Conservation (phyloP, 2,888 invertebrate genomes). For the Amblyjoppa proteus region DNA sequence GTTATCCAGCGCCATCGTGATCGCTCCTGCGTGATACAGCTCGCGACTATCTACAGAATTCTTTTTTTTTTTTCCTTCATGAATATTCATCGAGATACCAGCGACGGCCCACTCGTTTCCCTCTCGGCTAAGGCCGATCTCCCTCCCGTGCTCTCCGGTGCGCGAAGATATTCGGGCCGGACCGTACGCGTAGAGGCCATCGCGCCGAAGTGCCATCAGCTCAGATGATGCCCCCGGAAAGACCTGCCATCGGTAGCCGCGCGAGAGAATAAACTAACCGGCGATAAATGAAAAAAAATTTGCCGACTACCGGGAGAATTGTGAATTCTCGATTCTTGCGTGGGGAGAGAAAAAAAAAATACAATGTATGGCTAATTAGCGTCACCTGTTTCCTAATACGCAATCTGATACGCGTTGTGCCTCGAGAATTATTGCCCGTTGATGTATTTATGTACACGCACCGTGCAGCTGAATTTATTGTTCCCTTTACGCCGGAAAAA, state of each 20-base stretch:
- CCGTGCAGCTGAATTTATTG: conserved; percentile 42
- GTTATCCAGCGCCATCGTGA: conserved; percentile 73
- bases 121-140: conserved; percentile 30
- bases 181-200: conserved; percentile 6
- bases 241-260: conserved; percentile 22
- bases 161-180: conserved; percentile 67
- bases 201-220: conserved; percentile 20
- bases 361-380: conserved; percentile 68
- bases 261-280: neutral
- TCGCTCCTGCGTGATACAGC: conserved; percentile 72
- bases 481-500: conserved; percentile 6
- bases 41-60: conserved; percentile 68
- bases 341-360: conserved; percentile 21
- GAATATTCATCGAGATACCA: conserved; percentile 74
- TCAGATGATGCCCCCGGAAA: conserved; percentile 24
- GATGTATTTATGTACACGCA: conserved; percentile 22
- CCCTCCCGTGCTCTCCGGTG: conserved; percentile 57
- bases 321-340: conserved; percentile 56
- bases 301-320: conserved; percentile 57
- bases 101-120: conserved; percentile 68
- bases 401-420: conserved; percentile 58
- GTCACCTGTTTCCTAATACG: conserved; percentile 65
- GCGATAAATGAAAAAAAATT: conserved; percentile 54
- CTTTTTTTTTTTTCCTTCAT: conserved; percentile 67
- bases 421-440: conserved; percentile 59